phyloP scores from a whole-genome alignment of 2,113 vertebrate genomes.

The Tonatia bakeri region DNA sequence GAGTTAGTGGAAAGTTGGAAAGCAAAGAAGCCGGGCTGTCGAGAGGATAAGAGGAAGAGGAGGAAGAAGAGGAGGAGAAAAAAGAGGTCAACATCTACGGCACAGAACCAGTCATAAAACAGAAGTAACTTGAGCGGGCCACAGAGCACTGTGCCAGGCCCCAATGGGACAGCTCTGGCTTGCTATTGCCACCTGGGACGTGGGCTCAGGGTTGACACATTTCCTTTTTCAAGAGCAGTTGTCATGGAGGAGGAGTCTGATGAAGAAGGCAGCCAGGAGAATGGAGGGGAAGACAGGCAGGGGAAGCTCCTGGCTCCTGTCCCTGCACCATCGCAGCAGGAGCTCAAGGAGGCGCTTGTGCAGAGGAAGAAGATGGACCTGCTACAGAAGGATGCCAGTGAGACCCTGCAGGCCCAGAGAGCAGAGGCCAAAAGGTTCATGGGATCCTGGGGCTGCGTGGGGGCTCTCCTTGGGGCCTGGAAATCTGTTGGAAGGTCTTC shows the following conservation, averaged over 20 bases:
- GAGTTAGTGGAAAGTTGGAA: conserved; percentile 92
- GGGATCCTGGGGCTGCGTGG: conserved; percentile 82
- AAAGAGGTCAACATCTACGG: conserved; percentile 92
- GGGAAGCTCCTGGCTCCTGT: no score
- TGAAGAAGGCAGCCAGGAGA: not conserved
- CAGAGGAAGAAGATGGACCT: conserved; percentile 97
- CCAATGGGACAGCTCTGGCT: not conserved
- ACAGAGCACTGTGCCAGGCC: rapidly evolving
- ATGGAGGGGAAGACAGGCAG: no score
- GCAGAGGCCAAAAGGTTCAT: conserved; percentile 91
- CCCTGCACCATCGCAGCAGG: no score
- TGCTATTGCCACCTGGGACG: rapidly evolving
- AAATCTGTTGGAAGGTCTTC: not conserved
- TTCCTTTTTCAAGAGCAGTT: not conserved
- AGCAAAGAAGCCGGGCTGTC: conserved; percentile 85
- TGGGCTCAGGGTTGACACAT: not conserved
- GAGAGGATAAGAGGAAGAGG: conserved; percentile 80
- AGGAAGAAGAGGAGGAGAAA: conserved; percentile 85
- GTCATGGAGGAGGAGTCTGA: conserved; percentile 85
- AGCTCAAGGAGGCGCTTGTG: conserved; percentile 96
- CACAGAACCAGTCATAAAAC: not conserved
- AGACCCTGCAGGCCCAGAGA: conserved; percentile 94
- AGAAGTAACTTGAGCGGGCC: not conserved
- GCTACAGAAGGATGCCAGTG: conserved; percentile 95
- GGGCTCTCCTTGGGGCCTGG: not conserved